phyloP scores from a whole-genome alignment of 1,140 invertebrate genomes.

The Lamellibrachia luymesi region DNA sequence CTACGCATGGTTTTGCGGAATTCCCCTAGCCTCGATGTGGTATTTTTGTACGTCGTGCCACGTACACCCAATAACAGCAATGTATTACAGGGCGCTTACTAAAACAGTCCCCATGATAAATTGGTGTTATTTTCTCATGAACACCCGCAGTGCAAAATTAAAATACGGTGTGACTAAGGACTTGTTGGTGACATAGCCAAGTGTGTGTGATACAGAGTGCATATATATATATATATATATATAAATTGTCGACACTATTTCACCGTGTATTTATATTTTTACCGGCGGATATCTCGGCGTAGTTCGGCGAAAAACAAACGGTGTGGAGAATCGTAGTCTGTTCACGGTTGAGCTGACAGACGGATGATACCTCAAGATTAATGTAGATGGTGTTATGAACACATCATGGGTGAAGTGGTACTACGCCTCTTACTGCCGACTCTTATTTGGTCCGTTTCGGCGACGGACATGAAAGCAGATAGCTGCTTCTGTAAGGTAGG shows the following conservation, averaged over 20 bases:
- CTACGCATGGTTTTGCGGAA: neutral
- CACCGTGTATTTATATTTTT: neutral
- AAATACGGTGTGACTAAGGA: neutral
- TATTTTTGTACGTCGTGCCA: neutral
- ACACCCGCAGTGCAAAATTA: neutral
- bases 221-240: neutral
- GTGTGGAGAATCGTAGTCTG: neutral
- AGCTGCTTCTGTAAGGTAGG: neutral
- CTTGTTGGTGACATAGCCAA: neutral
- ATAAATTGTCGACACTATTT: neutral
- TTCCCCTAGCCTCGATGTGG: slow-evolving; percentile 2
- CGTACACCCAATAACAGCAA: neutral
- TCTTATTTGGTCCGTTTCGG: neutral
- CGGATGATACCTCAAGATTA: neutral
- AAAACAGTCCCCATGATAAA: neutral
- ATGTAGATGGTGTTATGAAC: neutral
- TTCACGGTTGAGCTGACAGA: neutral
- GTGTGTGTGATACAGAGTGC: neutral
- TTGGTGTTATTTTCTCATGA: neutral
- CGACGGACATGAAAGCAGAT: neutral
- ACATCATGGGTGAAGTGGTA: neutral
- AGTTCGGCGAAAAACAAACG: neutral
- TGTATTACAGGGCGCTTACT: neutral
- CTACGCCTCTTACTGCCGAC: neutral
- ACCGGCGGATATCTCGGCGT: neutral